These are phyloP conservation scores for Vultur gryphus DNA, from an alignment of 2,797 vertebrate genomes.

Conservation along the genomic window DNA sequence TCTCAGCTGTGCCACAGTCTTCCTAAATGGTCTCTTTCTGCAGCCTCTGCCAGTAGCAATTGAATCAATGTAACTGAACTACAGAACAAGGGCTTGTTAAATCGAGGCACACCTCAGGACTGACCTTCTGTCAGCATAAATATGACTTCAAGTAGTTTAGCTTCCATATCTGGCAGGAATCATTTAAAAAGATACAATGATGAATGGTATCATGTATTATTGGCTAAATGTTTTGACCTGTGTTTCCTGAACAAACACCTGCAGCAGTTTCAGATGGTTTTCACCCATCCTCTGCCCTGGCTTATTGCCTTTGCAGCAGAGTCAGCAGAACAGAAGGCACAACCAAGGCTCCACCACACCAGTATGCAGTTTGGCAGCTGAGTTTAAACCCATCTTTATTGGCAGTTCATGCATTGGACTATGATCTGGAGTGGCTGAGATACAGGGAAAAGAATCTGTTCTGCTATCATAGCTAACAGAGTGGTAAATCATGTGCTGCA, in stretches of 20 bases:
- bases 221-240: neutral
- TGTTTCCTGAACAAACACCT: neutral
- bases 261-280: neutral
- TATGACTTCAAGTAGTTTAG: neutral
- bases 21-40: neutral
- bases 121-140: neutral
- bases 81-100: neutral
- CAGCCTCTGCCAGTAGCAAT: neutral
- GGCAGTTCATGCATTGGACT: neutral
- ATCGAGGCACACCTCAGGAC: neutral
- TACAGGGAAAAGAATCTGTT: neutral
- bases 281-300: neutral
- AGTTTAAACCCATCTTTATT: neutral
- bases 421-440: neutral
- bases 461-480: neutral
- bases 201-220: neutral
- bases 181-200: neutral
- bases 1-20: neutral
- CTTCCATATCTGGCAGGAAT: neutral
- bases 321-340: neutral
- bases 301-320: neutral
- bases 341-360: neutral
- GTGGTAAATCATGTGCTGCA: neutral
- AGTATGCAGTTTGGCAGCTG: neutral
- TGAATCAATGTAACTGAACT: neutral